Conservation (phyloP, 2,888 invertebrate genomes). For the Drosophila macrothrix region DNA sequence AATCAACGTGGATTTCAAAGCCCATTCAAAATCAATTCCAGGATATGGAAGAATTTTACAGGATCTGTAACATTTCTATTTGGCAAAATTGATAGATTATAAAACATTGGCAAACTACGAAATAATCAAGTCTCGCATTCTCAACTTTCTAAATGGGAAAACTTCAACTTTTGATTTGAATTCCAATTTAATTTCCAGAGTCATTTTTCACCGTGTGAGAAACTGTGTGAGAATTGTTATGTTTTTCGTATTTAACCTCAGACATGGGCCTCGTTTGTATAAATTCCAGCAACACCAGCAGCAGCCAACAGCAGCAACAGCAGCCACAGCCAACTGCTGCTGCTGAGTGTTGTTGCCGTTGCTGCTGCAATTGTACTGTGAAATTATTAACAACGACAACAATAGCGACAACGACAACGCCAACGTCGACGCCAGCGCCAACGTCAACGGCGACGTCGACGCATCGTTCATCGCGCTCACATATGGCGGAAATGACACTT, state of each 20-base stretch:
- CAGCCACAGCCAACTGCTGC: slow-evolving; percentile 55
- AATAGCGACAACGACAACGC: slow-evolving; percentile 44
- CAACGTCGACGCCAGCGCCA: slow-evolving; percentile 20
- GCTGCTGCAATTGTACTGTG: slow-evolving; percentile 64
- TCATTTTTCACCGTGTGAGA: not conserved
- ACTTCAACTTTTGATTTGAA: not conserved
- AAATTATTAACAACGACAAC: slow-evolving; percentile 77
- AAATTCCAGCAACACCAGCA: slow-evolving; percentile 65
- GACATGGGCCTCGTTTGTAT: slow-evolving; percentile 80
- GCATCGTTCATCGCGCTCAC: slow-evolving; percentile 82
- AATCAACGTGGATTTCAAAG: not conserved
- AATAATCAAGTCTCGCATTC: not conserved
- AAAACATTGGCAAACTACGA: not conserved
- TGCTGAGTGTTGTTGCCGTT: slow-evolving; percentile 44
- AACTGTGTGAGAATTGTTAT: slow-evolving; percentile 64
- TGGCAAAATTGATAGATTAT: not conserved
- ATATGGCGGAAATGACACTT: slow-evolving; percentile 82
- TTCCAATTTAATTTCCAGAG: not conserved
- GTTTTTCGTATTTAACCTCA: slow-evolving; percentile 81
- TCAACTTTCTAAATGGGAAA: not conserved
- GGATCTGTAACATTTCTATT: not conserved
- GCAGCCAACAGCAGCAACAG: slow-evolving; percentile 48
- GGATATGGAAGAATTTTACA: fast-evolving
- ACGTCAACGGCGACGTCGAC: slow-evolving; percentile 46
- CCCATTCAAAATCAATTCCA: not conserved